Evolutionary conservation across 1,140 invertebrate species (phyloP).

Genomic region (Diorhabda sublineata): DNA sequence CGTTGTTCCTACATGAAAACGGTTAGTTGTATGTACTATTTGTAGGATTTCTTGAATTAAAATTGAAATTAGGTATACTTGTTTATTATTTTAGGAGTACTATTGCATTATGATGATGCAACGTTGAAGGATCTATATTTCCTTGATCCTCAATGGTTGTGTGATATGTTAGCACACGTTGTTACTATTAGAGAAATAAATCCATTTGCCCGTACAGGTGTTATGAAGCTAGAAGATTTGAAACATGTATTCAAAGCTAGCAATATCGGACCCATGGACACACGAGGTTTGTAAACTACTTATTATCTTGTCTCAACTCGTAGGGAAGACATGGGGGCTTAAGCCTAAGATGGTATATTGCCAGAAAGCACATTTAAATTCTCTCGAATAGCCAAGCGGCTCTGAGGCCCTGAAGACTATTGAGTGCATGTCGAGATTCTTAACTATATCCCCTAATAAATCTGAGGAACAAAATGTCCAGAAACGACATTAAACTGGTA

Average conservation of each 20-base stretch:
- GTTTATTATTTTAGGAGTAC: slow-evolving; percentile 60
- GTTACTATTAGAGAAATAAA: slow-evolving; percentile 95
- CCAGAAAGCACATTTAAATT: too few relatives aligned
- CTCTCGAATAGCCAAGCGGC: too few relatives aligned
- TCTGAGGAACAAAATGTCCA: too few relatives aligned
- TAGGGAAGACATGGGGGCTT: too few relatives aligned
- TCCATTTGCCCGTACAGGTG: slow-evolving; percentile 86
- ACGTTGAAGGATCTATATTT: slow-evolving; percentile 89
- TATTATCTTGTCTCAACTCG: neutral
- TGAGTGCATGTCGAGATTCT: too few relatives aligned
- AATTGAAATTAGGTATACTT: too few relatives aligned
- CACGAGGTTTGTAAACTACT: slow-evolving; percentile 46
- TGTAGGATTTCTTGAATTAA: neutral
- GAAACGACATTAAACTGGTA: too few relatives aligned
- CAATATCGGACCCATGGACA: slow-evolving; percentile 56
- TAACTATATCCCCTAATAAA: too few relatives aligned
- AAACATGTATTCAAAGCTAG: slow-evolving; percentile 84
- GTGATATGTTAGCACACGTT: slow-evolving; percentile 94
- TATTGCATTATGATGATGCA: slow-evolving; percentile 97
- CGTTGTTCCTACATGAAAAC: slow-evolving; percentile 95
- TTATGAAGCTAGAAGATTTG: slow-evolving; percentile 94
- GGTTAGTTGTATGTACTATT: slow-evolving; percentile 53
- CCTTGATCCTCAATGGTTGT: slow-evolving; percentile 96
- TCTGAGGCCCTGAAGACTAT: too few relatives aligned
- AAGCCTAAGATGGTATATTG: too few relatives aligned